These are phyloP conservation scores for Liposcelis brunnea DNA, from an alignment of 2,888 invertebrate genomes.

Conservation along the genomic window DNA sequence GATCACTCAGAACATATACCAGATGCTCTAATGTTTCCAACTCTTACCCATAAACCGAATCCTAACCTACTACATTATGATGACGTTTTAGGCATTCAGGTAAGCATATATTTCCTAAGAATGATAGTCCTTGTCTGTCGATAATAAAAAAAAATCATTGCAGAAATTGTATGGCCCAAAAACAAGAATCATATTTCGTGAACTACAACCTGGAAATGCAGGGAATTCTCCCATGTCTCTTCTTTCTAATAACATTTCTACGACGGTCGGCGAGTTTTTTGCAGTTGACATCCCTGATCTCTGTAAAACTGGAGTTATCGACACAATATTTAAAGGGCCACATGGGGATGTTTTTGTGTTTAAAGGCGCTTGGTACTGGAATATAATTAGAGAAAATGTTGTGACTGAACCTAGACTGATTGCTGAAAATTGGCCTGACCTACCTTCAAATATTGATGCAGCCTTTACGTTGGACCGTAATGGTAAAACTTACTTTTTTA, in stretches of 20 bases:
- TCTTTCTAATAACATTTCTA: too few species aligned
- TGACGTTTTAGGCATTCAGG: constrained; percentile 70
- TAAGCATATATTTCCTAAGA: constrained; percentile 20
- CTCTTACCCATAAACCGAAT: constrained; percentile 82
- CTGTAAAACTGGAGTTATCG: constrained; percentile 62
- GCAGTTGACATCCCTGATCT: constrained; percentile 47
- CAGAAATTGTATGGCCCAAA: constrained; percentile 57
- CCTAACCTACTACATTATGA: constrained; percentile 73
- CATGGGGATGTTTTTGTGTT: constrained; percentile 81
- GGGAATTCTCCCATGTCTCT: constrained; percentile 31
- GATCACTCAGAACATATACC: constrained; percentile 87
- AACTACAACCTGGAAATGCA: constrained; percentile 25
- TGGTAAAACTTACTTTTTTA: constrained; percentile 95
- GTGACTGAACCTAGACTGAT: constrained; percentile 70
- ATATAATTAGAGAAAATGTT: constrained; percentile 64
- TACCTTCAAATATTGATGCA: constrained; percentile 79
- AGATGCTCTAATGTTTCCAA: constrained; percentile 91
- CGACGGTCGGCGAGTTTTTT: too few species aligned
- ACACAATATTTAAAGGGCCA: constrained; percentile 78
- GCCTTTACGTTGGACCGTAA: constrained; percentile 91
- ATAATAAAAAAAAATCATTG: not conserved
- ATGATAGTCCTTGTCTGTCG: not conserved
- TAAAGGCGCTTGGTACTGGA: constrained; percentile 69
- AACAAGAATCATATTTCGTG: constrained; percentile 22
- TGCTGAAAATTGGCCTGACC: constrained; percentile 61